These are phyloP conservation scores for Rhynchonycteris naso DNA, from an alignment of 2,797 vertebrate genomes.

Conservation along the genomic window DNA sequence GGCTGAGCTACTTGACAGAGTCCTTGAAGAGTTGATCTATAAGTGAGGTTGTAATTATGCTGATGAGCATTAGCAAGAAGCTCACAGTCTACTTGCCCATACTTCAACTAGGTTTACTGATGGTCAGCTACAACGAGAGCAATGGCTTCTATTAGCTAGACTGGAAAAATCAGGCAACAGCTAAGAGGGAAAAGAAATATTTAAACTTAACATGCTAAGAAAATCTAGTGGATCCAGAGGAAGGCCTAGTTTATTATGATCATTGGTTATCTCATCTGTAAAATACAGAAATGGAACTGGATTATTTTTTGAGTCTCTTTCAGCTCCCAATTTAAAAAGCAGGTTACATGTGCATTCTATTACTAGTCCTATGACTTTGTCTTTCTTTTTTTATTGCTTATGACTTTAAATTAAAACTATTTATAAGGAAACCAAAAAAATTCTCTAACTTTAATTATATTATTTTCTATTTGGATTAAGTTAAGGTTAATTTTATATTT, in stretches of 20 bases:
- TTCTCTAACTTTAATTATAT: constrained; percentile 13
- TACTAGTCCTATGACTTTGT: not conserved
- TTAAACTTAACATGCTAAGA: constrained; percentile 29
- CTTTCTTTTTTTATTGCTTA: not conserved
- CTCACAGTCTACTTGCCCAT: not conserved
- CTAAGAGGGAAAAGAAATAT: constrained; percentile 3
- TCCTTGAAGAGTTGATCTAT: constrained; percentile 38
- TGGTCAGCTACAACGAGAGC: not conserved
- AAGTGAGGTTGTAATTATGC: not conserved
- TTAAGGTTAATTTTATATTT: constrained; percentile 39
- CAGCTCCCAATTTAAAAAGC: not conserved
- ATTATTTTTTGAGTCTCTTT: constrained; percentile 35
- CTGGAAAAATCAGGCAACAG: not conserved
- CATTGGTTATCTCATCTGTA: constrained; percentile 58
- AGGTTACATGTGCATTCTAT: not conserved
- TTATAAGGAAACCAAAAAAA: constrained; percentile 31
- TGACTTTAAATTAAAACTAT: constrained; percentile 44
- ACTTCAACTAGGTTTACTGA: constrained; percentile 7
- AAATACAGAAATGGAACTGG: constrained; percentile 7
- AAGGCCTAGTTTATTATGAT: not conserved
- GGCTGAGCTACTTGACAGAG: constrained; percentile 46
- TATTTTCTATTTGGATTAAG: constrained; percentile 55
- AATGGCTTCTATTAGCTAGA: not conserved
- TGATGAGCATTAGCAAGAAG: constrained; percentile 47
- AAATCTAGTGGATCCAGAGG: not conserved